A percentile compares a stretch with the other conserved stretches of the same genome.
phyloP scores from a whole-genome alignment of 2,113 vertebrate species.

The Oxyruncus cristatus region DNA sequence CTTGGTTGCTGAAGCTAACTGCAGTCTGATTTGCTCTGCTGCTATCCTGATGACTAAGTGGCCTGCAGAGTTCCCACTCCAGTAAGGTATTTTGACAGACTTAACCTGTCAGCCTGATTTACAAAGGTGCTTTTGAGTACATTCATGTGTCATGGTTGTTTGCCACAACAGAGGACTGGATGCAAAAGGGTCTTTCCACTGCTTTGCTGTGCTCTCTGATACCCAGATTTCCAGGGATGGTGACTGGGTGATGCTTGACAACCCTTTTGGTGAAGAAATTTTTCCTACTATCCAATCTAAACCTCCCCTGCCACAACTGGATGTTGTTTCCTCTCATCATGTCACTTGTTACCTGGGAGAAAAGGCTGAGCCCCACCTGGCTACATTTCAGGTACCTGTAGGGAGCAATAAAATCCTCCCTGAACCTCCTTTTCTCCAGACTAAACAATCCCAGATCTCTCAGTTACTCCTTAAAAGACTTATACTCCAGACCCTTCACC shows the following conservation, averaged over 20 bases:
- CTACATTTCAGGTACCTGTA: background rate
- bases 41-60: background rate
- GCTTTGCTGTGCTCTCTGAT: background rate
- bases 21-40: background rate
- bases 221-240: background rate
- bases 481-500: background rate
- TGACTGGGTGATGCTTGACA: background rate
- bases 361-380: background rate
- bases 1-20: background rate
- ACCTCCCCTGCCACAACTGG: too few species aligned
- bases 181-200: background rate
- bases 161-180: background rate
- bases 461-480: background rate
- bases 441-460: background rate
- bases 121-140: slow-evolving; percentile 20
- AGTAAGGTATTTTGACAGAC: background rate
- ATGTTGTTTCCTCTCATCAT: background rate
- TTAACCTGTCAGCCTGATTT: background rate
- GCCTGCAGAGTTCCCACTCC: background rate
- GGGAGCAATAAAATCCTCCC: background rate
- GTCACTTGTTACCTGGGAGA: background rate
- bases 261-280: background rate
- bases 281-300: background rate
- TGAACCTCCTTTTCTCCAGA: background rate
- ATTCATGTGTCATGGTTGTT: background rate